Percentiles rank a stretch among this genome's conserved stretches.
phyloP scores from a whole-genome alignment of 2,888 invertebrate species.

The Poecilobothrus nobilitatus region DNA sequence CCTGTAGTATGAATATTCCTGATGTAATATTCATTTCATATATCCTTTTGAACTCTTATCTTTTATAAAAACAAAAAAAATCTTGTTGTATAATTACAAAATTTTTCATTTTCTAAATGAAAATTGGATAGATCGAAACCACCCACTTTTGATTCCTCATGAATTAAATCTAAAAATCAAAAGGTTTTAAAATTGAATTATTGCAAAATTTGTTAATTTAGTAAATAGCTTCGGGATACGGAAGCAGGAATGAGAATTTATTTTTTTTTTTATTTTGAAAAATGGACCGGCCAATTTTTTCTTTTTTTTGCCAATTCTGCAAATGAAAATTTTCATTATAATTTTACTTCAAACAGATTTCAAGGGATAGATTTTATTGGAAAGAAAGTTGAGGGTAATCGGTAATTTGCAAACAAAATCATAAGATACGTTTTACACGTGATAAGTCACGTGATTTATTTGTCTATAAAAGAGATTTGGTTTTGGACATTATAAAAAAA shows the following conservation, averaged over 20 bases:
- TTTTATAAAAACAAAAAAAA: too few species aligned
- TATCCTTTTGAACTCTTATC: too few species aligned
- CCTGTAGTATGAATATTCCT: too few species aligned
- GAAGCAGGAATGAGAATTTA: too few species aligned
- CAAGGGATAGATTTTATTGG: background rate
- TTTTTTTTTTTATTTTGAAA: too few species aligned
- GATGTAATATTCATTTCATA: too few species aligned
- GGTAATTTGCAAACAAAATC: background rate
- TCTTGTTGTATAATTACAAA: too few species aligned
- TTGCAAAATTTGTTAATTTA: background rate
- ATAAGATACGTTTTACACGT: background rate
- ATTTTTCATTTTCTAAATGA: too few species aligned
- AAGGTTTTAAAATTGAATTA: background rate
- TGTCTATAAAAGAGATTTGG: background rate
- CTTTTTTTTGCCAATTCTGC: background rate
- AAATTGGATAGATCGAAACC: too few species aligned
- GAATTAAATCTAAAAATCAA: background rate
- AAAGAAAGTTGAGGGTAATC: background rate
- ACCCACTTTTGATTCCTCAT: too few species aligned
- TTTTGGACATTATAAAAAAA: too few species aligned
- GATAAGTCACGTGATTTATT: constrained; percentile 1
- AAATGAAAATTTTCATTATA: background rate
- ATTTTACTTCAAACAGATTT: background rate
- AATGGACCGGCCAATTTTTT: too few species aligned
- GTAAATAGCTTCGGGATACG: background rate